Evolutionary conservation across 2,113 vertebrate genomes (phyloP), one percentile per base, ranked within the genome.

Genomic region (Amazona vittata): DNA sequence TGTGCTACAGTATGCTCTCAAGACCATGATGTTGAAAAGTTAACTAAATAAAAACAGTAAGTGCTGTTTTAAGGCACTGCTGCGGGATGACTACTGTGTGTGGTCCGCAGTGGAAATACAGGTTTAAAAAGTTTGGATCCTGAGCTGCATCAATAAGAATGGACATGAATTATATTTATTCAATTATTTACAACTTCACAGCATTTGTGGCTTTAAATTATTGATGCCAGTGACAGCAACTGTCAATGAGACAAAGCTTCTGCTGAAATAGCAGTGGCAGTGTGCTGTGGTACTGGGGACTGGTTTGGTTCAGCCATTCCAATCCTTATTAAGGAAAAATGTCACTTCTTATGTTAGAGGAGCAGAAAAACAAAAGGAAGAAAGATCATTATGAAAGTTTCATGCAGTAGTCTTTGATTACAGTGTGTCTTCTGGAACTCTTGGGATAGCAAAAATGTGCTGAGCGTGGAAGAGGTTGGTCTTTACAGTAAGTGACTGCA

Each of bases 121-220:
- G 33, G 49, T 60, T 43, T 70, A 87, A 90, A 93, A 86, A 86
- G 49, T 95, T 95, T 89, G 85, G 84, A 93, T 91, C 75, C 44
- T 85, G 78, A 89, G 57, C 84, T 96, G 43, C 53, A 83, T 86
- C 60, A 90, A 39, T 80, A 93, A 92, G 55, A 69, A 83, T 4
- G 73, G 93, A 93, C 76, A 37, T 37, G 64, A 89, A 95, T 93
- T 94, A 94, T 43, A 81, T 87, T 97, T 91, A 96, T 81, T 94
- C 93, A 97, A 97, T 97, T 96, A 97, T 97, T 97, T 97, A 96
- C 60, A 93, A 65, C 39, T 89, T 89, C 49, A 69, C 50, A 39
- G 70, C 67, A 44, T 77, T 75, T 83, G 63, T 93, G 83, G 70
- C 50, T 91, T 93, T 98, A 97, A 97, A 97, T 97, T 95, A 95